These are phyloP conservation scores for Alca torda DNA, from an alignment of 2,797 vertebrate species.

Conservation along the genomic window DNA sequence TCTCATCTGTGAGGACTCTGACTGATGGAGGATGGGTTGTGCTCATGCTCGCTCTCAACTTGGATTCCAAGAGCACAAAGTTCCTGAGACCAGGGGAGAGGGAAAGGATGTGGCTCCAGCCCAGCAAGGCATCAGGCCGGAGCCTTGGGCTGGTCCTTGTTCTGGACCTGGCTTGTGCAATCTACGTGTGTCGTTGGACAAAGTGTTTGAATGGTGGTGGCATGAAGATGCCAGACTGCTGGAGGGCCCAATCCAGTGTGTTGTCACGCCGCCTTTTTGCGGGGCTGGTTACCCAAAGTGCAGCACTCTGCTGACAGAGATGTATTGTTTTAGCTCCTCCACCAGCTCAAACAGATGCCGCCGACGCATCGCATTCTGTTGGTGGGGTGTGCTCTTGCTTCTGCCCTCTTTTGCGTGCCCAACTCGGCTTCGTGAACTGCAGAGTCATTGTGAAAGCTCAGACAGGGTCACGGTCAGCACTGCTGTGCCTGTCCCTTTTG, in stretches of 20 bases:
- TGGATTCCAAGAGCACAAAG: not conserved
- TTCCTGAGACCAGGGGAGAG: not conserved
- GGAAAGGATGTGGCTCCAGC: not conserved
- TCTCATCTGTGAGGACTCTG: not conserved
- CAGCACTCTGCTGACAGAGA: not conserved
- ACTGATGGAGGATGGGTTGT: not conserved
- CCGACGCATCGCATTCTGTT: accelerated
- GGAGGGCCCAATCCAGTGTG: not conserved
- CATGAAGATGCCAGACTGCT: not conserved
- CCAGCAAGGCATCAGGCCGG: not conserved
- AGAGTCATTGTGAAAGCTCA: not conserved
- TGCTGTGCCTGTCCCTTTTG: not conserved
- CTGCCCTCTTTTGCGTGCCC: not conserved
- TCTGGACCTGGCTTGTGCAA: not conserved
- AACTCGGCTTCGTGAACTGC: not conserved
- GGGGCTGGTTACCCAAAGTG: not conserved
- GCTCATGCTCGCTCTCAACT: accelerated
- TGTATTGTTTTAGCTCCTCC: not conserved
- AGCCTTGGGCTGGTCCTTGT: not conserved
- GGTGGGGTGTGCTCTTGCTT: not conserved
- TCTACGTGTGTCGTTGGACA: not conserved
- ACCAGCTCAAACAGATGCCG: not conserved
- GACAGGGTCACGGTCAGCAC: not conserved
- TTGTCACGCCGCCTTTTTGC: accelerated
- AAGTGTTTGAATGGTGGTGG: no score